Evolutionary conservation across 2,113 vertebrate genomes (phyloP), one percentile per base, ranked within the genome.

Genomic region (Phalacrocorax aristotelis): DNA sequence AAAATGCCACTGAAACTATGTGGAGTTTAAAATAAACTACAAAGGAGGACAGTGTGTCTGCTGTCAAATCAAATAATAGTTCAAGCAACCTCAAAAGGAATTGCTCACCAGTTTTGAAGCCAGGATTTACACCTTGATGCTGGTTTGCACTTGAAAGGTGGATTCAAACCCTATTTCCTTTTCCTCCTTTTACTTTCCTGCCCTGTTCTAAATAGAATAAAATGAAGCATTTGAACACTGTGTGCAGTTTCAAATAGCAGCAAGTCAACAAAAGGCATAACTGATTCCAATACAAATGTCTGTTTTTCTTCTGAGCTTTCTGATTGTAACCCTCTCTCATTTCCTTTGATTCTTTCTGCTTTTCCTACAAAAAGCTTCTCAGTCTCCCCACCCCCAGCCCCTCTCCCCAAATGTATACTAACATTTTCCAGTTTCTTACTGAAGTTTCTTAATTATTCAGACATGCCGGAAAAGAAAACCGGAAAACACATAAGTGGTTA

Each of bases 381-480:
- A 16, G 4, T n/a, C 1, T 3, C 7, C 4, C 32, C 6, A 20
- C 7, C 1, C 15, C 18, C 13, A 44, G 18, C 15, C 5, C 4
- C 4, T 20, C 3, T 4, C 32, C 17, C 5, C 10, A 44, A 49
- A 13, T 40, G 34, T 25, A 32, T 65, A 51, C 8, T 76, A 21
- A 5, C 26, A 19, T 46, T 72, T 82, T 58, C 9, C 5, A 23
- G 12, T 82, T 93, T 57, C 62, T 77, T 72, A 12, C 4, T 66
- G 29, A 72, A 77, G 5, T 30, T 1, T 52, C 6, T 44, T 23
- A 60, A 44, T 75, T 68, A 42, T 58, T n/a, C 12, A 52, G 16
- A 11, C 25, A 52, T 52, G 54, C 30, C 72, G 42, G 52, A 69
- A 34, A 72, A 71, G 15, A 46, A 77, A 71, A 30, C 3, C 32